Conservation (phyloP, 2,113 vertebrate genomes). For the Barbus barbus region DNA sequence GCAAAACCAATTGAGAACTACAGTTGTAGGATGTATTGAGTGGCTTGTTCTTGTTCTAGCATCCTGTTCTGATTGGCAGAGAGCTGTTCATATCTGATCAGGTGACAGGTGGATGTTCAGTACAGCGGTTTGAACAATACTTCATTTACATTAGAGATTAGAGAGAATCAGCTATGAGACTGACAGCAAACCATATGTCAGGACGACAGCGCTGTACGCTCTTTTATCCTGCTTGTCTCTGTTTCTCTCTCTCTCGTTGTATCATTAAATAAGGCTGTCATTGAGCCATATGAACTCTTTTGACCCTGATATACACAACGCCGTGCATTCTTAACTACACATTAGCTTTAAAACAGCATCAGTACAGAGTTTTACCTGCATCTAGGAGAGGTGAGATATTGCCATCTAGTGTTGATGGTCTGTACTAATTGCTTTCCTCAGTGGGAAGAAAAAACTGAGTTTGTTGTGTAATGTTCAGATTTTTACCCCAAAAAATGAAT, state of each 20-base stretch:
- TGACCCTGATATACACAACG: conserved; percentile 6
- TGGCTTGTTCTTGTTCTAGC: not conserved
- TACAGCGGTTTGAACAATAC: conserved; percentile 26
- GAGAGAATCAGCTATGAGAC: conserved; percentile 2
- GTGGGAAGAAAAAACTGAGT: not conserved
- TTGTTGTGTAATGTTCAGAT: not conserved
- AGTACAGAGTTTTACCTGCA: too few relatives aligned
- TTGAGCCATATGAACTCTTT: conserved; percentile 26
- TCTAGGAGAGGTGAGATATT: conserved; percentile 20
- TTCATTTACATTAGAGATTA: conserved; percentile 30
- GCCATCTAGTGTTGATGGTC: conserved; percentile 36
- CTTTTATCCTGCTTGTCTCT: not conserved
- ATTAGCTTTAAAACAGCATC: not conserved
- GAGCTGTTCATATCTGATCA: conserved; percentile 20
- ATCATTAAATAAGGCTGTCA: conserved; percentile 16
- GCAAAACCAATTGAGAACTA: not conserved
- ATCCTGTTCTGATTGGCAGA: conserved; percentile 7
- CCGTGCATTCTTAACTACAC: not conserved
- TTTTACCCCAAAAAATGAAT: not conserved
- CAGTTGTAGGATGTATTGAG: not conserved
- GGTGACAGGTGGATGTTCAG: not conserved
- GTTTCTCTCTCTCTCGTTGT: not conserved
- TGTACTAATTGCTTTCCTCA: not conserved
- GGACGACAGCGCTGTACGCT: not conserved
- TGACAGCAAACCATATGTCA: conserved; percentile 34